Evolutionary conservation across 2,797 vertebrate species (phyloP), one percentile per base, ranked within the genome.

Genomic region (Halcyon badia): DNA sequence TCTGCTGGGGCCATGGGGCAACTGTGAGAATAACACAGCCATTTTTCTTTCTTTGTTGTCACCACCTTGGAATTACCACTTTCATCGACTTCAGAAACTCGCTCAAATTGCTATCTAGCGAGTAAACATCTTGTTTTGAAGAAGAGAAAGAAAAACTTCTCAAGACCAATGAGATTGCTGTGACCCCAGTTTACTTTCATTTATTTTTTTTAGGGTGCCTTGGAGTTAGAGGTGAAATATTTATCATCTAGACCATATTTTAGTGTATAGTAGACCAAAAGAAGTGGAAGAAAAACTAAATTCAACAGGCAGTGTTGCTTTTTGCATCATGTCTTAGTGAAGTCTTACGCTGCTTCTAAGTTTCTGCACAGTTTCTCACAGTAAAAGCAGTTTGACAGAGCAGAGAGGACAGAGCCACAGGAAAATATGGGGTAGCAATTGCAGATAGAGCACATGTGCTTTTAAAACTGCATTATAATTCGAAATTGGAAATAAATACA

Each of bases 361-460:
- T 72, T 76, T 76, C 68, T 80, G 52, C 46, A 11, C 2, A 18
- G 42, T 20, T 72, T 87, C 42, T 57, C 30, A 6, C 57, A 33
- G 57, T 26, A 44, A 84, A 77, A 95, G 35, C n/a, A 42, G 54
- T 66, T 48, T 46, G 68, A 24, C 15, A 10, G 31, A 48, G 75
- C 18, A 46, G n/a, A 62, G 42, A 42, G 54, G 68, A 75, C 39
- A 28, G 1, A 42, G 24, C 51, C 42, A 9, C 33, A 20, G 22
- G n/a, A 39, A 72, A 71, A 64, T 22, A 42, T 4, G 25, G 58
- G 33, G n/a, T 1, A 4, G 72, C 15, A 68, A 19, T 41, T 4
- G 0, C 1, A 0, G 54, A 28, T 6, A 58, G 58, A 68, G 64
- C 35, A 42, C 28, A 26, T 1, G 1, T 19, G 13, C 22, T 17